Percentiles rank a stretch among this genome's conserved stretches.
phyloP scores from a whole-genome alignment of 2,888 invertebrate genomes.

The Antheraea assamensis region DNA sequence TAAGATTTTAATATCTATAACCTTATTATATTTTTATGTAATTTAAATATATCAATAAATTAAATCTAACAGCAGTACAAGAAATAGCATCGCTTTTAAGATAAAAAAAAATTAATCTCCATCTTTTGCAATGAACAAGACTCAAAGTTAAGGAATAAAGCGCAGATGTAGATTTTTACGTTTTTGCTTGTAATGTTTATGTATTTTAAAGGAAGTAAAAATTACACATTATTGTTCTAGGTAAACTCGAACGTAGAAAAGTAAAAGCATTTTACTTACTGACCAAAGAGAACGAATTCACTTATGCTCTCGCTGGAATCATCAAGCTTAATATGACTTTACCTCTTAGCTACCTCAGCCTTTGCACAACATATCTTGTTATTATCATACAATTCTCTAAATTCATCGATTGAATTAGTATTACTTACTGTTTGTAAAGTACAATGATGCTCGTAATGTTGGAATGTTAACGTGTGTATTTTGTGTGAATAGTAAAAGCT shows the following conservation, averaged over 20 bases:
- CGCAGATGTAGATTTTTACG: background rate
- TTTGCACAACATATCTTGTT: constrained; percentile 69
- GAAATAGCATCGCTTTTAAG: background rate
- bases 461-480: background rate
- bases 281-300: constrained; percentile 61
- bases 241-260: constrained; percentile 58
- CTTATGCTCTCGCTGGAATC: constrained; percentile 63
- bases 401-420: constrained; percentile 55
- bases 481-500: background rate
- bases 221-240: constrained; percentile 43
- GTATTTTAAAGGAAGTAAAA: background rate
- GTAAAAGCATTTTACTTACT: constrained; percentile 66
- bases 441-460: background rate
- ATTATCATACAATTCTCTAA: constrained; percentile 73
- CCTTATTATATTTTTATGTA: background rate
- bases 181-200: background rate
- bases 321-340: constrained; percentile 68
- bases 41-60: background rate
- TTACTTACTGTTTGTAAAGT: background rate
- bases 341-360: constrained; percentile 64
- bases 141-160: too few relatives aligned
- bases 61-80: background rate
- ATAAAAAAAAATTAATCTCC: background rate
- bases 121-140: background rate
- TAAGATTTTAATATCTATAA: too few relatives aligned